Percentiles rank a stretch among this genome's conserved stretches.
Evolutionary conservation across 1,140 invertebrate genomes (phyloP).

Genomic region (Argopecten irradians): DNA sequence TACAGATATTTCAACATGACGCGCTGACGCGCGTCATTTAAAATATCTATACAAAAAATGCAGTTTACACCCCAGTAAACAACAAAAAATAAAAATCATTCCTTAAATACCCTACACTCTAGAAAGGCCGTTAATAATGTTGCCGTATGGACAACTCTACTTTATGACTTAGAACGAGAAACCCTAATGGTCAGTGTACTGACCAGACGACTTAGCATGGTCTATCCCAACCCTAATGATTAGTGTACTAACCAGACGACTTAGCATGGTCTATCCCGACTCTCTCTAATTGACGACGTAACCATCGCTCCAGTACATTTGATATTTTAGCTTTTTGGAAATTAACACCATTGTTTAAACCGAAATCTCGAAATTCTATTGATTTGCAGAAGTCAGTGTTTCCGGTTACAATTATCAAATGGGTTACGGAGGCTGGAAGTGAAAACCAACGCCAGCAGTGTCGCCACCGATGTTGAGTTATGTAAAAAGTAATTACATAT

Average conservation of each 20-base stretch:
- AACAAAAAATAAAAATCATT: too few species aligned
- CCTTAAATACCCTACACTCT: too few species aligned
- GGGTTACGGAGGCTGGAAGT: constrained; percentile 6
- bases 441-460: neutral
- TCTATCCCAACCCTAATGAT: neutral
- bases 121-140: too few species aligned
- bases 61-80: too few species aligned
- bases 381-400: neutral
- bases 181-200: neutral
- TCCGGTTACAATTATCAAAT: constrained; percentile 22
- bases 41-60: too few species aligned
- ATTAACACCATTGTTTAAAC: constrained; percentile 23
- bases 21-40: too few species aligned
- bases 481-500: constrained; percentile 19
- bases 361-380: constrained; percentile 12
- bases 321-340: neutral
- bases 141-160: too few species aligned
- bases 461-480: neutral
- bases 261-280: neutral
- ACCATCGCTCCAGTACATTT: neutral
- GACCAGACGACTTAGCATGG: neutral
- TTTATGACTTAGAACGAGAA: too few species aligned
- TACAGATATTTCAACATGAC: too few species aligned
- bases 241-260: neutral
- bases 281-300: neutral